phyloP scores from a whole-genome alignment of 1,140 invertebrate species.

The Vanessa atalanta region DNA sequence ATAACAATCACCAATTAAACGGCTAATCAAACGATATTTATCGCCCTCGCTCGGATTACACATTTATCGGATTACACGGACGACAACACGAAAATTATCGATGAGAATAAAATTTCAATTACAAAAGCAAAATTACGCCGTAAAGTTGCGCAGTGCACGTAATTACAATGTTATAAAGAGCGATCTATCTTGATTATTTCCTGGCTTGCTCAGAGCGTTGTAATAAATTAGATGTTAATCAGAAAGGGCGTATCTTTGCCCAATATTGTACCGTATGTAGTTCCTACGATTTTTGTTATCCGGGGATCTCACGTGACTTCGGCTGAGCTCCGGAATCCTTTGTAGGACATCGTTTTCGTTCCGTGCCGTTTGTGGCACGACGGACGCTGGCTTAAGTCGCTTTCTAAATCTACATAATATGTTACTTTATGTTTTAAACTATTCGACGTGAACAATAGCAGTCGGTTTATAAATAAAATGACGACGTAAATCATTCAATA shows the following conservation, averaged over 20 bases:
- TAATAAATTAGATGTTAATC: conserved; percentile 63
- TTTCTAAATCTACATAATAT: conserved; percentile 24
- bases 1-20: conserved; percentile 21
- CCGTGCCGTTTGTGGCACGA: conserved; percentile 14
- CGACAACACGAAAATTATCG: conserved; percentile 38
- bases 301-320: conserved; percentile 39
- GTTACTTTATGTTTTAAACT: background rate
- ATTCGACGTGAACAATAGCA: too few relatives aligned
- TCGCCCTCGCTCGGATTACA: conserved; percentile 32
- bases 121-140: conserved; percentile 30
- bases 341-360: conserved; percentile 14
- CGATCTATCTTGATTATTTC: conserved; percentile 53
- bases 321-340: conserved; percentile 24
- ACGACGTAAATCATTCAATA: too few relatives aligned
- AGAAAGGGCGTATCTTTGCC: conserved; percentile 45
- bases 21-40: conserved; percentile 38
- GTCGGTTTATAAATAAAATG: too few relatives aligned
- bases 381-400: conserved; percentile 20
- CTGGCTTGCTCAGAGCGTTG: conserved; percentile 40
- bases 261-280: conserved; percentile 47
- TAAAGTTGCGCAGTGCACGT: conserved; percentile 23
- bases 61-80: conserved; percentile 38
- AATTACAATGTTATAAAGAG: conserved; percentile 40
- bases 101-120: conserved; percentile 43
- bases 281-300: conserved; percentile 39